A percentile compares a stretch with the other conserved stretches of the same genome.
Evolutionary conservation across 2,888 invertebrate genomes (phyloP).

Genomic region (Clanis bilineata): DNA sequence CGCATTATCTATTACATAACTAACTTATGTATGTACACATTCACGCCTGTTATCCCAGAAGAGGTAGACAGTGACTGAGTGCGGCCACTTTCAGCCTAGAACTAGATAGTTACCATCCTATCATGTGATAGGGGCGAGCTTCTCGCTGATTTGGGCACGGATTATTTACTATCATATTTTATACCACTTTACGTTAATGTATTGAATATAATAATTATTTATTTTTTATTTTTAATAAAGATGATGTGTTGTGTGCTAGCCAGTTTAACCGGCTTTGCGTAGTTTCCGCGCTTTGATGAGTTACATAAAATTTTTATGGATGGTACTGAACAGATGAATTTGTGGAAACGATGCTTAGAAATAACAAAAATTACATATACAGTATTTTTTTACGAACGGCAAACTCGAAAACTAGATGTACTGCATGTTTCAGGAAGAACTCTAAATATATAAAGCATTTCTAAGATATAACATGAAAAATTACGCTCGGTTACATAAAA

Average conservation of each 20-base stretch:
- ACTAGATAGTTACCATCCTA: too few species aligned
- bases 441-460: background rate
- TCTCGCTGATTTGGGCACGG: too few species aligned
- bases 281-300: slow-evolving; percentile 8
- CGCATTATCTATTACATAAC: too few species aligned
- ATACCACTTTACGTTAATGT: background rate
- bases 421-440: background rate
- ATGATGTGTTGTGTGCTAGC: background rate
- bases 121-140: too few species aligned
- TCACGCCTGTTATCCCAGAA: too few species aligned
- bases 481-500: slow-evolving; percentile 4
- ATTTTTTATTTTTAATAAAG: background rate
- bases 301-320: slow-evolving; percentile 5
- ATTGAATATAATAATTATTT: background rate
- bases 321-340: slow-evolving; percentile 3
- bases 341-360: background rate
- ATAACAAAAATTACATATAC: background rate
- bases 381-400: background rate
- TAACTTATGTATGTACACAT: too few species aligned
- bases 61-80: too few species aligned
- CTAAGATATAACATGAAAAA: slow-evolving; percentile 1
- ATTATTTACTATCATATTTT: too few species aligned
- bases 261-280: background rate
- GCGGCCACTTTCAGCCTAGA: too few species aligned
- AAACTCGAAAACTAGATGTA: background rate